phyloP scores from a whole-genome alignment of 2,113 vertebrate genomes.

The Boulengerochromis microlepis region DNA sequence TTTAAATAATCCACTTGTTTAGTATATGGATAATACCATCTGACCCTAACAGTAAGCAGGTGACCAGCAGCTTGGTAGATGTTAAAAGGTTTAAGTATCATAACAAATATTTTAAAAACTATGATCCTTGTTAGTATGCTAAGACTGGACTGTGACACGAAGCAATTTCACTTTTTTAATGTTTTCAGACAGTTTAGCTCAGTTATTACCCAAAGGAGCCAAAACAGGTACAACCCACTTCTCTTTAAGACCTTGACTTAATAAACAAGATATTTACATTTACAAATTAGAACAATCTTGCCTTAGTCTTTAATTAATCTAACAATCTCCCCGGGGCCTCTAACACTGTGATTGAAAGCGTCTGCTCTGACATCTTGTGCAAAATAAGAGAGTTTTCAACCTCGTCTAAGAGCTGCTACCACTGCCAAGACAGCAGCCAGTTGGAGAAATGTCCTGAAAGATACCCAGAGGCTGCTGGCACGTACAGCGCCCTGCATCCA shows the following conservation, averaged over 20 bases:
- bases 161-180: neutral
- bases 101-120: neutral
- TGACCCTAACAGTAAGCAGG: neutral
- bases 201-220: neutral
- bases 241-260: neutral
- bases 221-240: neutral
- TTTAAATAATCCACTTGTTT: neutral
- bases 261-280: constrained; percentile 8
- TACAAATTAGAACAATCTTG: neutral
- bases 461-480: constrained; percentile 66
- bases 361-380: neutral
- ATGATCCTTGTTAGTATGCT: neutral
- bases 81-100: neutral
- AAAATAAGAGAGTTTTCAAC: constrained; percentile 23
- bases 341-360: neutral
- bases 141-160: neutral
- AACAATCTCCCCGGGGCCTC: neutral
- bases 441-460: constrained; percentile 60
- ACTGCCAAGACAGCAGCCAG: constrained; percentile 41
- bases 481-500: constrained; percentile 19
- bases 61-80: neutral
- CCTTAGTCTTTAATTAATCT: constrained; percentile 37
- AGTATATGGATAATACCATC: neutral
- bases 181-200: neutral
- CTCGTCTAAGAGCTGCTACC: constrained; percentile 20